Evolutionary conservation across 2,797 vertebrate genomes (phyloP), one percentile per base, ranked within the genome.

Genomic region (Liparis tanakae): DNA sequence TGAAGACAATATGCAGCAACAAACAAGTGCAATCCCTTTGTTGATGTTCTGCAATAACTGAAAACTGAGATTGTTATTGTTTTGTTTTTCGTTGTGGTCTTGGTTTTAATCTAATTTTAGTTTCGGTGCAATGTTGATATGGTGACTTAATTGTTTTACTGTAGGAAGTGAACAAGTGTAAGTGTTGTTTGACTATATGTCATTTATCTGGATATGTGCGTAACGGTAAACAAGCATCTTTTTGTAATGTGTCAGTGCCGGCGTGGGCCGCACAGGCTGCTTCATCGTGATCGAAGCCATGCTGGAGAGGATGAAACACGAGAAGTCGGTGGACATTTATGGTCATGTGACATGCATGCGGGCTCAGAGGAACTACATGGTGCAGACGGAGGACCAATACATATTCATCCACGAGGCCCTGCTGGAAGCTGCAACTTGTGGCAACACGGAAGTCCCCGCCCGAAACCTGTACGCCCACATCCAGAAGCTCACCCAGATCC

Each of bases 281-380:
- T 97, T 99, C 89, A 94, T 99, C 1, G 96, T 97, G 25, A 98
- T 96, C 0, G 97, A 98, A 0, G 97, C 98, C 85, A 99, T 99
- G 98, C 92, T 99, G 83, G 98, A 99, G 92, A 94, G 97, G 62
- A 96, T 99, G 93, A 98, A 97, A 56, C 97, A 98, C 0, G 98
- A 99, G 93, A 97, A 97, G 89, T 96, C 96, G 0, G 97, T 98
- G 48, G 98, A 99, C 89, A 95, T 98, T 89, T 99, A 99, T 0
- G 98, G 98, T 70, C 96, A 98, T 0, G 97, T 99, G 92, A 99
- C 97, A 0, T 98, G 97, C 89, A 98, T 99, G 96, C 95, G 98
- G 5, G 94, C 98, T 0, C 97, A 99, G 93, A 94, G 98, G 73
- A 99, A 99, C 94, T 99, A 99, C 92, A 99, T 98, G 98, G 97